Evolutionary conservation across 2,888 invertebrate species (phyloP), one percentile per base, ranked within the genome.

Genomic region (Pegoplata infirma): DNA sequence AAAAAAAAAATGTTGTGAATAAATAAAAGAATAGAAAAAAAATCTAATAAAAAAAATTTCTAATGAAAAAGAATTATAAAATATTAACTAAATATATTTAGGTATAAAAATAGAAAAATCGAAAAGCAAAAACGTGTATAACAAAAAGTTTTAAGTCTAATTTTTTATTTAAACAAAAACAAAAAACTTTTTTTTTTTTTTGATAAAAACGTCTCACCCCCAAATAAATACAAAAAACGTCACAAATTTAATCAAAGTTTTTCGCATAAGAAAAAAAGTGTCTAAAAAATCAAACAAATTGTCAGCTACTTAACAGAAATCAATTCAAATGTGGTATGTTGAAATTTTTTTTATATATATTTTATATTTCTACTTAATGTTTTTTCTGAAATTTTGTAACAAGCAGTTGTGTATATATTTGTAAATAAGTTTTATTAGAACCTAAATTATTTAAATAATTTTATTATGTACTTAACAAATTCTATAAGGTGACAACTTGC

Each of bases 1-100:
- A 40, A 8, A 81, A 80, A 36, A 75, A 80, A 69, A 82, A 23
- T 23, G 23, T 23, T 36, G 25, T 17, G 28, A 16, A 14, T 12
- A 55, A 8, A 55, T 16, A 32, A 40, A 53, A 51, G 36, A 36
- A 36, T 19, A 53, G 19, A 49, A 64, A 23, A n/a, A 32, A 32
- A 5, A 56, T n/a, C n/a, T n/a, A n/a, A n/a, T n/a, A n/a, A n/a
- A n/a, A n/a, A n/a, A n/a, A n/a, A n/a, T n/a, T n/a, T n/a, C n/a
- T n/a, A n/a, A n/a, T n/a, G n/a, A n/a, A n/a, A n/a, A n/a, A n/a
- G n/a, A n/a, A n/a, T n/a, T n/a, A n/a, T n/a, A 56, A 56, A 56
- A 25, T 25, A 25, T 25, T 25, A 25, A 25, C 25, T 25, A 25
- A 25, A 25, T 25, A 25, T 25, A 56, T 56, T 7, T 17, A 40